Base-by-base conservation (phyloP, 2,888 invertebrate species). In the Xestia c-nigrum region DNA sequence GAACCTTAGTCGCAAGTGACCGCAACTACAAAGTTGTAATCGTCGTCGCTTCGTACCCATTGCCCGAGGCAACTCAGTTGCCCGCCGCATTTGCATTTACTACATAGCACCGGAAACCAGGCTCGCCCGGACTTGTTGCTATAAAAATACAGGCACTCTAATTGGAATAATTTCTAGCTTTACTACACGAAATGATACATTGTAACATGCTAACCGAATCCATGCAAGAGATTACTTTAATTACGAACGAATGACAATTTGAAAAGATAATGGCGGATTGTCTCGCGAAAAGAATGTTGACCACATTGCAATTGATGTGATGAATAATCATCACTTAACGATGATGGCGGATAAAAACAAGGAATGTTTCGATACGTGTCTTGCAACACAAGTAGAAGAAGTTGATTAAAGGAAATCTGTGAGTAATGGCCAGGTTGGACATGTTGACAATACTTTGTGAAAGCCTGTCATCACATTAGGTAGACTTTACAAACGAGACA, bases 61-160 rank as follows among this genome's bases (percentile, higher is more conserved):
- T 31, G 78, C 84, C 83, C 66, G 78, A 61, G 87, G 83, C 83
- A 59, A 74, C 78, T 40, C 24, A 70, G 87, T 80, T 78, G 76
- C 82, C 50, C 50, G 50, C 67, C 61, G 24, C 87, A 87, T 86
- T 87, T 85, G 87, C 86, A 85, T 87, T 80, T 76, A 69, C 87
- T 76, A 46, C 81, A 70, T 70, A 73, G 59, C 85, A 81, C 76
- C 86, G 87, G 87, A 87, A 87, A 87, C 82, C 75, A 61, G 70
- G 72, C 84, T 74, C 31, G 87, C 79, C 85, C 71, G n/a, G 40
- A 76, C 72, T 74, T 75, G 74, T 78, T 74, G 72, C 79, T 72
- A 82, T 78, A 87, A 87, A 87, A 87, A 85, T 68, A 66, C 72
- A 78, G 63, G 55, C 73, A 81, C 68, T 65, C 76, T 80, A 80